Evolutionary conservation across 2,113 vertebrate genomes (phyloP), one percentile per base, ranked within the genome.

Genomic region (Tupaia tana): DNA sequence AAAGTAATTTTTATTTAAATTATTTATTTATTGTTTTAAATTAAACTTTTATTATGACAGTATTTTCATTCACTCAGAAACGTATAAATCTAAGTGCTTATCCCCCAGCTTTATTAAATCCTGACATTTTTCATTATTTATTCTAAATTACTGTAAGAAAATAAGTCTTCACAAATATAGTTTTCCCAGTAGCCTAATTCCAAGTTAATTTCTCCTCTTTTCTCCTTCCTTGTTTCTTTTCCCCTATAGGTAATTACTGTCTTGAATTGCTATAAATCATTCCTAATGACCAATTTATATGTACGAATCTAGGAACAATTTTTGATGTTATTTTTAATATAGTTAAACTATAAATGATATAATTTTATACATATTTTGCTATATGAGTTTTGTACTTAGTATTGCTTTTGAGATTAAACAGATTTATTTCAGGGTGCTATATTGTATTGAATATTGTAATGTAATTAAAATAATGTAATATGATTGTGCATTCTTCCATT

Each of bases 1-100:
- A 98, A 98, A 96, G 98, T 99, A 99, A 98, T 97, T 97, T 96
- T 92, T 61, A 64, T 11, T 96, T 86, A 63, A 93, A 31, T 87
- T 93, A 90, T 94, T 61, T 87, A 24, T 96, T 95, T 95, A 56
- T 86, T 94, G 9, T 90, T 24, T 87, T 67, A 87, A 54, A 61
- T 25, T 75, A 89, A 43, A 87, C 43, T 79, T 87, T 89, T 93
- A 93, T 73, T 92, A 69, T 43, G 74, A 29, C 27, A 86, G 3
- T 83, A 67, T 96, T 96, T 94, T 83, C 56, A 95, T 89, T 56
- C 20, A 91, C 70, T 96, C 81, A 34, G 3, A 86, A 56, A 67
- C 92, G 54, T 80, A 86, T 73, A 93, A 88, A 69, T 93, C 25
- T 73, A 82, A 63, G 64, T 95, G 64, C 22, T 95, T 31, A 94